phyloP scores from a whole-genome alignment of 2,113 vertebrate genomes.

The Megalops atlanticus region DNA sequence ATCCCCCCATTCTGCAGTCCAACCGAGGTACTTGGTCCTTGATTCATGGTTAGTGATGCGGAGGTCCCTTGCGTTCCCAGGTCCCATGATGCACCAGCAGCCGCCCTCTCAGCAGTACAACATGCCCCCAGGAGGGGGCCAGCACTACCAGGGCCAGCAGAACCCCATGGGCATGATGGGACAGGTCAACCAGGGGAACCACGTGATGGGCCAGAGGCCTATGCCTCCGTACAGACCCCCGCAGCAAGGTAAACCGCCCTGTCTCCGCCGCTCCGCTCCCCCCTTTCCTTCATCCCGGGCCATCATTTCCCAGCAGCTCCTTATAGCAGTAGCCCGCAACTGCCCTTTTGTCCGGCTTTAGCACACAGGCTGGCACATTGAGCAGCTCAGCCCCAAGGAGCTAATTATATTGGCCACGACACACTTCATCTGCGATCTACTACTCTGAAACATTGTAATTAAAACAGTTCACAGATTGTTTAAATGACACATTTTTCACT shows the following conservation, averaged over 20 bases:
- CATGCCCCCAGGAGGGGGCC: constrained; percentile 90
- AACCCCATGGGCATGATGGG: constrained; percentile 96
- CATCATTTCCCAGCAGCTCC: no score
- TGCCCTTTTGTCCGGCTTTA: no score
- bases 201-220: constrained; percentile 96
- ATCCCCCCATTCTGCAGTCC: background rate
- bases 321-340: no score
- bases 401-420: no score
- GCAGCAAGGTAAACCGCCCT: constrained; percentile 88
- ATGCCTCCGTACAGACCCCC: constrained; percentile 97
- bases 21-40: background rate
- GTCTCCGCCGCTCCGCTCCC: no score
- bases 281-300: no score
- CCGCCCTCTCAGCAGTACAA: constrained; percentile 94
- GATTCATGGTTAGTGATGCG: background rate
- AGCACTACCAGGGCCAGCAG: constrained; percentile 97
- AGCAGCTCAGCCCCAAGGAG: no score
- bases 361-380: no score
- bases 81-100: constrained; percentile 98
- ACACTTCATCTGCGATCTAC: no score
- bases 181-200: constrained; percentile 93
- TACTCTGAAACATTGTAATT: no score
- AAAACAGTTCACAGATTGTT: no score
- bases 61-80: constrained; percentile 64
- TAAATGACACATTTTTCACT: no score